Conservation (phyloP, 2,888 invertebrate genomes). For the Macrophya alboannulata region DNA sequence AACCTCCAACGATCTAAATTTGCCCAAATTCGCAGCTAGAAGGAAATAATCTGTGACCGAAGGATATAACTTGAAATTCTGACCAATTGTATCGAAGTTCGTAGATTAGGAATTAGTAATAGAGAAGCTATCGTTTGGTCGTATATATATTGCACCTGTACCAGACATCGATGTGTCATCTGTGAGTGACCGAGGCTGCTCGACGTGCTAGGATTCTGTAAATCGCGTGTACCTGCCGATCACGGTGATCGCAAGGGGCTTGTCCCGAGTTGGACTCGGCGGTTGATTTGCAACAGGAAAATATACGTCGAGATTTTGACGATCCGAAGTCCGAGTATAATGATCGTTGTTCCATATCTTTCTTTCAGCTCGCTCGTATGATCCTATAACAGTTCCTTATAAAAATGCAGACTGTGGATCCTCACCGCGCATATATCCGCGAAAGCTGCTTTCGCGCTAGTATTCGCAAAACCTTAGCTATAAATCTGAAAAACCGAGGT, state of each 20-base stretch:
- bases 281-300: neutral
- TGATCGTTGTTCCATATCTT: neutral
- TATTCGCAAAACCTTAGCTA: constrained; percentile 68
- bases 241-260: neutral
- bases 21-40: too few species aligned
- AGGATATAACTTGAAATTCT: neutral
- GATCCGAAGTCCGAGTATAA: too few species aligned
- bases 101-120: neutral
- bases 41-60: neutral
- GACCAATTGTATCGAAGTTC: neutral
- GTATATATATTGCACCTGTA: constrained; percentile 20
- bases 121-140: neutral
- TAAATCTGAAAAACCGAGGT: constrained; percentile 76
- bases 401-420: constrained; percentile 39
- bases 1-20: too few species aligned
- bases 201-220: neutral
- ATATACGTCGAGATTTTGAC: neutral
- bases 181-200: neutral
- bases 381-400: constrained; percentile 24
- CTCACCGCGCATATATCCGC: neutral
- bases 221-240: neutral
- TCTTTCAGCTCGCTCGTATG: neutral
- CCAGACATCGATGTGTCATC: constrained; percentile 12
- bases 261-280: neutral
- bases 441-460: neutral